These are phyloP conservation scores for Micronycteris hirsuta DNA, from an alignment of 2,113 vertebrate species.

Conservation along the genomic window DNA sequence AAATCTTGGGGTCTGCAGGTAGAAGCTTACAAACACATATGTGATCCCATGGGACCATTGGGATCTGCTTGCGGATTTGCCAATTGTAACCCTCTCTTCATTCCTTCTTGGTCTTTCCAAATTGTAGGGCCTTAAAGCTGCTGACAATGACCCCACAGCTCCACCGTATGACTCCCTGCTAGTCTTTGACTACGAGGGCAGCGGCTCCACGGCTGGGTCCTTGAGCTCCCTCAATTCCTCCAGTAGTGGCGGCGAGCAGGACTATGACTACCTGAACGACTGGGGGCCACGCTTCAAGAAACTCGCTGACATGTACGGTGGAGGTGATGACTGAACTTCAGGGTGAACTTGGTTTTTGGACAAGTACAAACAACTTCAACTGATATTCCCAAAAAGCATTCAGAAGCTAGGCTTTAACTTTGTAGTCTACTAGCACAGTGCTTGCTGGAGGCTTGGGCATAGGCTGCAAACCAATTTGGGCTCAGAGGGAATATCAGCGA, in stretches of 20 bases:
- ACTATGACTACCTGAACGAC: constrained; percentile 99
- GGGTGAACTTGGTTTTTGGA: constrained; percentile 86
- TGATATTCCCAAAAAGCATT: constrained; percentile 90
- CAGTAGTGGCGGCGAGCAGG: constrained; percentile 97
- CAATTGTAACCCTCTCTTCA: neutral
- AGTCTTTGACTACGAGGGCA: constrained; percentile 98
- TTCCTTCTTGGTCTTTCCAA: constrained; percentile 37
- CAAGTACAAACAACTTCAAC: constrained; percentile 91
- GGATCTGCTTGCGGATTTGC: neutral
- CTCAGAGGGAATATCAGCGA: constrained; percentile 90
- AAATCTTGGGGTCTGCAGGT: neutral
- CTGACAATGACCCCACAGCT: constrained; percentile 96
- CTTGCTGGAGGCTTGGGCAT: constrained; percentile 95
- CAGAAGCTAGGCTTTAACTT: constrained; percentile 98
- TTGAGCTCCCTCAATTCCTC: constrained; percentile 98
- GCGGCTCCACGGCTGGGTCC: constrained; percentile 95
- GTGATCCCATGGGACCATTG: rapidly evolving
- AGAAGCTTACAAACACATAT: neutral
- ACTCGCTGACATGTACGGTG: constrained; percentile 98
- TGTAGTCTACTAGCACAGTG: constrained; percentile 97
- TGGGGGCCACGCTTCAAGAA: constrained; percentile 99
- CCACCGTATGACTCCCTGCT: constrained; percentile 98
- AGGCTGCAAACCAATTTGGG: constrained; percentile 88
- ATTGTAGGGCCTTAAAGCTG: constrained; percentile 94
- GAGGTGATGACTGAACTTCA: constrained; percentile 92